A percentile compares a stretch with the other conserved stretches of the same genome.
phyloP scores from a whole-genome alignment of 2,113 vertebrate species.

The Macrotis lagotis region DNA sequence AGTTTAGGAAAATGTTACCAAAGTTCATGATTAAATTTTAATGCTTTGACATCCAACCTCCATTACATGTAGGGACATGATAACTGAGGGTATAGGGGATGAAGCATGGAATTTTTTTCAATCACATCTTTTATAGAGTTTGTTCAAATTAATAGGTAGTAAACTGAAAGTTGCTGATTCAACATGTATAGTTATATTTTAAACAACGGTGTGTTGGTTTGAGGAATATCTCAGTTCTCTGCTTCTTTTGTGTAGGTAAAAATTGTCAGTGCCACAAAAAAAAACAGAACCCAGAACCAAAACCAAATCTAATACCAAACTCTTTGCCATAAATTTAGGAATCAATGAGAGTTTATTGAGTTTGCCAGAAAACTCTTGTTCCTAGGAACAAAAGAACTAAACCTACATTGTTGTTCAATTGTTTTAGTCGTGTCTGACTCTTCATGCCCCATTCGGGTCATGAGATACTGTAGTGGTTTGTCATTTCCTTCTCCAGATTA shows the following conservation, averaged over 20 bases:
- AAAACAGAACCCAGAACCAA: neutral
- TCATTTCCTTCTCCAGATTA: neutral
- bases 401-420: neutral
- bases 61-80: neutral
- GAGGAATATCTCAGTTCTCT: conserved; percentile 11
- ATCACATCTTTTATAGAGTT: neutral
- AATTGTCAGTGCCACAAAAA: neutral
- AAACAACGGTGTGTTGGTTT: neutral
- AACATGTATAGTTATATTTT: neutral
- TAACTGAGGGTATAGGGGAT: neutral
- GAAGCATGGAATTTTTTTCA: neutral
- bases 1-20: neutral
- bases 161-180: neutral
- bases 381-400: neutral
- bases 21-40: neutral
- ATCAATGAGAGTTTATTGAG: neutral
- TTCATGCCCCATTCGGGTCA: neutral
- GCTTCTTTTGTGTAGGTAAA: neutral
- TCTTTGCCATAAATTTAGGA: neutral
- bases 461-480: neutral
- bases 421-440: too few relatives aligned
- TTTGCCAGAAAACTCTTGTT: neutral
- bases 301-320: neutral
- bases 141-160: neutral
- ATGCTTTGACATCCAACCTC: neutral